Base-by-base conservation (phyloP, 2,888 invertebrate genomes). In the Laspeyria flexula region DNA sequence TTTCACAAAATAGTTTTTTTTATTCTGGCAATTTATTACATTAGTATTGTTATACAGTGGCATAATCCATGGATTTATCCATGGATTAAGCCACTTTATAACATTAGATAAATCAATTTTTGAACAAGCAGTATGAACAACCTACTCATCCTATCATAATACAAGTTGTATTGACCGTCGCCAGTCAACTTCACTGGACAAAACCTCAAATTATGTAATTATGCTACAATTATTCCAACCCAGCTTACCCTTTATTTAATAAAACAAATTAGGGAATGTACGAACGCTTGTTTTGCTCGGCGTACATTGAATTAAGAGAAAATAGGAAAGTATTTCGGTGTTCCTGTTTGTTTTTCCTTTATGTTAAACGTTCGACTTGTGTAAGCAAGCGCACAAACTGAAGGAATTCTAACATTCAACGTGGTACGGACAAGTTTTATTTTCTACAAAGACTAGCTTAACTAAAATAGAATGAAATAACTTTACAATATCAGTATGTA, bases 211-310 rank as follows among this genome's bases (percentile, higher is more conserved):
- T 1, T 4, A 25, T 25, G 25, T 25, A 25, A 25, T 25, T 25
- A 7, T 25, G 7, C 25, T 21, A 21, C 21, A 21, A 21, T 21
- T 21, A 21, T 21, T 21, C 1, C 1, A 11, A 12, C 30, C 11
- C 11, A 30, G 6, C 30, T 30, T 30, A 30, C 30, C 30, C 3
- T 30, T 11, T 40, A 6, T 21, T 25, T 7, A 25, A 44, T 44
- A 52, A 53, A 43, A 60, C 49, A 50, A 25, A 58, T 38, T 61
- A 39, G 38, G 41, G 49, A 47, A 54, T 43, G 48, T 37, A 52
- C 10, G 27, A 34, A 11, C 41, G 9, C 43, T 44, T 59, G 48
- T 52, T 52, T 55, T 47, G 18, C 37, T 38, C 11, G 23, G 30
- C 31, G 12, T 10, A 27, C 47, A 38, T 43, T 41, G 55, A 56